Conservation (phyloP, 1,140 invertebrate species). For the Parasteatoda tepidariorum region DNA sequence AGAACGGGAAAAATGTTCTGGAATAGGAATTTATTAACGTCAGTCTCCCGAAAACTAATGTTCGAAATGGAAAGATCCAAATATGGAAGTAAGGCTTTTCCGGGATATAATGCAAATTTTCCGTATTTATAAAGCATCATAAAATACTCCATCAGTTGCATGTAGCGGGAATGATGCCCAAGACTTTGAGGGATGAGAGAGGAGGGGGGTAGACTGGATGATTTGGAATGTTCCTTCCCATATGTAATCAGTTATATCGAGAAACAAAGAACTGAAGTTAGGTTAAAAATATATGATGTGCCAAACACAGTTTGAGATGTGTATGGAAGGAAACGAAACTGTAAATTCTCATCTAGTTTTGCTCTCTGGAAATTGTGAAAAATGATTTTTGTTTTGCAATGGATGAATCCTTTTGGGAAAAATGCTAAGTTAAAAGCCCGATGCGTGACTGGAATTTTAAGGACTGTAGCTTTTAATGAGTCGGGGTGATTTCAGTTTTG, state of each 20-base stretch:
- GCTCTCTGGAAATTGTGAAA: not conserved
- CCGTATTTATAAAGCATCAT: constrained; percentile 37
- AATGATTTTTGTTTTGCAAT: too few species aligned
- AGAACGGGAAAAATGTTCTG: not conserved
- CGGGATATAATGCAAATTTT: constrained; percentile 48
- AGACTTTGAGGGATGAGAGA: too few species aligned
- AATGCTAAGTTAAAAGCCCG: not conserved
- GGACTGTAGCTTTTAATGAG: not conserved
- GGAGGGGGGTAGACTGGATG: not conserved
- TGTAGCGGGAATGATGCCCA: not conserved
- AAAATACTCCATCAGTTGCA: constrained; percentile 20
- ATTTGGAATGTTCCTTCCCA: not conserved
- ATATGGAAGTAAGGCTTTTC: constrained; percentile 13
- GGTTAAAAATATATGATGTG: not conserved
- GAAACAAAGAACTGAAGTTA: not conserved
- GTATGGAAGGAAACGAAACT: not conserved
- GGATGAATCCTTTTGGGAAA: not conserved
- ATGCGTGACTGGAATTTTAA: not conserved
- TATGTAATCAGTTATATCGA: not conserved
- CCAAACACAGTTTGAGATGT: not conserved
- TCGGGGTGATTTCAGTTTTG: not conserved
- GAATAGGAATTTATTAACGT: constrained; percentile 42
- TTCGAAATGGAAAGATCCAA: not conserved
- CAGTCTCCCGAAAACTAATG: constrained; percentile 23
- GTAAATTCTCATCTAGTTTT: not conserved